phyloP scores from a whole-genome alignment of 2,797 vertebrate species.

The Periophthalmus magnuspinnatus region DNA sequence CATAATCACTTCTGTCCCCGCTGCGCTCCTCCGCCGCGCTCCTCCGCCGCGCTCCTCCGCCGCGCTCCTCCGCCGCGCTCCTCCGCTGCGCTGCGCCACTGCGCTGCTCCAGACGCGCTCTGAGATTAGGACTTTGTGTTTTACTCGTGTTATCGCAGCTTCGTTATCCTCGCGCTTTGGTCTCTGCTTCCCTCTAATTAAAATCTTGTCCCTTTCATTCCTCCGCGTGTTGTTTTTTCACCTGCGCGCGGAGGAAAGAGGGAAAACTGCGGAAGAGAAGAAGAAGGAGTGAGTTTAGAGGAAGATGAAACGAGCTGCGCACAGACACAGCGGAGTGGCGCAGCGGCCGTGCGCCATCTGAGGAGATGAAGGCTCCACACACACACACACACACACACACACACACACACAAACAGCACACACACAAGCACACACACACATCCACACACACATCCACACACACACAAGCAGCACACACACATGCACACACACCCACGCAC shows the following conservation, averaged over 20 bases:
- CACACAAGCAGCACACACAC: no score
- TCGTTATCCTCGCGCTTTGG: conserved; percentile 71
- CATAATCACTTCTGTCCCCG: no score
- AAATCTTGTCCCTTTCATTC: conserved; percentile 73
- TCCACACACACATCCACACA: no score
- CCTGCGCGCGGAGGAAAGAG: conserved; percentile 57
- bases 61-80: conserved; percentile 55
- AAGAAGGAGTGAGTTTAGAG: conserved; percentile 50
- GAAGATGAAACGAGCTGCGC: conserved; percentile 71
- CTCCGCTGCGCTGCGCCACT: conserved; percentile 55
- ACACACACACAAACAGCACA: conserved; percentile 33
- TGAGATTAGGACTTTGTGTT: conserved; percentile 78
- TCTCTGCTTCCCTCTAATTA: conserved; percentile 76
- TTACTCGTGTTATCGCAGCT: conserved; percentile 74
- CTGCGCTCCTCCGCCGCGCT: no score
- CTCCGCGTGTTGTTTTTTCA: conserved; percentile 66
- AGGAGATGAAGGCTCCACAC: conserved; percentile 76
- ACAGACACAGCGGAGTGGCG: conserved; percentile 61
- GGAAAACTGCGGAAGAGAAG: conserved; percentile 21
- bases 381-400: conserved; percentile 23
- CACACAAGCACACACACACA: conserved; percentile 19
- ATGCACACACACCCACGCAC: no score
- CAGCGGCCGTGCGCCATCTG: conserved; percentile 69
- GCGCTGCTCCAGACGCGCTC: conserved; percentile 69
- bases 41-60: no score